Percentiles rank a stretch among this genome's conserved stretches.
These are phyloP conservation scores for Leptobrachium leishanense DNA, from an alignment of 2,113 vertebrate genomes.

Conservation along the genomic window DNA sequence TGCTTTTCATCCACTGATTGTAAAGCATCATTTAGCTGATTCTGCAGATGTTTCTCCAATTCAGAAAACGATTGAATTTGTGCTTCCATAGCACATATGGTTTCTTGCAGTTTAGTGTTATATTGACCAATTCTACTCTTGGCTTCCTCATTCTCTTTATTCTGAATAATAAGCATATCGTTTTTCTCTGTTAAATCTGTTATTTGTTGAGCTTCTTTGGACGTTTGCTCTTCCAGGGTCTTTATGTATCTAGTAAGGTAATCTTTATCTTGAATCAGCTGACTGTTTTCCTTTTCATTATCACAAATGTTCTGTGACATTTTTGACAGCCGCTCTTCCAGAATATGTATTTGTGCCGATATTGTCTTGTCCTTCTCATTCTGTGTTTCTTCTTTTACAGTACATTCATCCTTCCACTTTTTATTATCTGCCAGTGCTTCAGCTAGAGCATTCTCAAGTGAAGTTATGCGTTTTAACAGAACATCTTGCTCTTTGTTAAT, in stretches of 20 bases:
- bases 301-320: slow-evolving; percentile 69
- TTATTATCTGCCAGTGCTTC: slow-evolving; percentile 62
- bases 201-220: slow-evolving; percentile 56
- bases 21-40: slow-evolving; percentile 58
- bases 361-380: slow-evolving; percentile 61
- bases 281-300: slow-evolving; percentile 74
- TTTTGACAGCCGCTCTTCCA: slow-evolving; percentile 68
- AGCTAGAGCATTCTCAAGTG: slow-evolving; percentile 68
- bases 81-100: slow-evolving; percentile 60
- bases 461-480: slow-evolving; percentile 65
- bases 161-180: slow-evolving; percentile 60
- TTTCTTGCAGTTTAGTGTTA: slow-evolving; percentile 59
- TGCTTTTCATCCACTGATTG: slow-evolving; percentile 67
- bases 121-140: slow-evolving; percentile 62
- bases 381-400: slow-evolving; percentile 62
- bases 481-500: slow-evolving; percentile 76
- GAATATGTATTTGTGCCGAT: slow-evolving; percentile 66
- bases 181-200: slow-evolving; percentile 56
- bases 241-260: slow-evolving; percentile 58
- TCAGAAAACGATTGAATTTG: slow-evolving; percentile 64
- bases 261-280: slow-evolving; percentile 68
- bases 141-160: slow-evolving; percentile 60
- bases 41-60: slow-evolving; percentile 73
- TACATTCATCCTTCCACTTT: slow-evolving; percentile 60
- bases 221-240: slow-evolving; percentile 61